Conservation (phyloP, 2,888 invertebrate species). For the Azorinus chamasolen region DNA sequence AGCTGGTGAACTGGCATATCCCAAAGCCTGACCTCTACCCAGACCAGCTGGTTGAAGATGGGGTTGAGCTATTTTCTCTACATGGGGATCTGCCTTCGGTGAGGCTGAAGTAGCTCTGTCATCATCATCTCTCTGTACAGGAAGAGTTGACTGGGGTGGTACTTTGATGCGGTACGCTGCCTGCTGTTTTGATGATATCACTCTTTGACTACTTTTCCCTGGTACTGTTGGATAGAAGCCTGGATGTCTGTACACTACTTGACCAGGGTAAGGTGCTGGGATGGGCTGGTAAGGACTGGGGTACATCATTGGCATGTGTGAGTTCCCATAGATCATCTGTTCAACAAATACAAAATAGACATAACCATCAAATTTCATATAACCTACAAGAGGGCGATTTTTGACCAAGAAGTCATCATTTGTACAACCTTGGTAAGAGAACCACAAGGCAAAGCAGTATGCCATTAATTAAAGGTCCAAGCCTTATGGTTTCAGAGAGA, state of each 20-base stretch:
- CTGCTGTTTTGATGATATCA: conserved; percentile 38
- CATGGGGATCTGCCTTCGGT: conserved; percentile 18
- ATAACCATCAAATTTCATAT: no score
- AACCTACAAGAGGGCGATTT: no score
- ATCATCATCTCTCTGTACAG: conserved; percentile 57
- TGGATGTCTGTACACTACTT: conserved; percentile 67
- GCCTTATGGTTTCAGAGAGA: no score
- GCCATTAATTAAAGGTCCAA: no score
- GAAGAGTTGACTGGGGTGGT: conserved; percentile 33
- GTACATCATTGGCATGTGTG: conserved; percentile 66
- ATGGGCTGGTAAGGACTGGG: conserved; percentile 54
- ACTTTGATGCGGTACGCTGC: conserved; percentile 29
- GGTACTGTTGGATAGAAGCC: conserved; percentile 44
- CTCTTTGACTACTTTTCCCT: conserved; percentile 36
- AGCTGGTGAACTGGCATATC: neutral
- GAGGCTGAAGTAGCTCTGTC: conserved; percentile 43
- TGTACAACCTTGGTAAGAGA: no score
- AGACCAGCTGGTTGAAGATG: neutral
- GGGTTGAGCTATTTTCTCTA: neutral
- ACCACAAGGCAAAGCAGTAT: no score
- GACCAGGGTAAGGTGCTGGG: conserved; percentile 62
- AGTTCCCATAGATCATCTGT: conserved; percentile 72
- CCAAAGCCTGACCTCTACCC: neutral
- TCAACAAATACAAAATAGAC: conserved; percentile 33
- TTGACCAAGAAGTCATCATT: no score